Conservation (phyloP, 2,888 invertebrate genomes). For the Julus scanicus region DNA sequence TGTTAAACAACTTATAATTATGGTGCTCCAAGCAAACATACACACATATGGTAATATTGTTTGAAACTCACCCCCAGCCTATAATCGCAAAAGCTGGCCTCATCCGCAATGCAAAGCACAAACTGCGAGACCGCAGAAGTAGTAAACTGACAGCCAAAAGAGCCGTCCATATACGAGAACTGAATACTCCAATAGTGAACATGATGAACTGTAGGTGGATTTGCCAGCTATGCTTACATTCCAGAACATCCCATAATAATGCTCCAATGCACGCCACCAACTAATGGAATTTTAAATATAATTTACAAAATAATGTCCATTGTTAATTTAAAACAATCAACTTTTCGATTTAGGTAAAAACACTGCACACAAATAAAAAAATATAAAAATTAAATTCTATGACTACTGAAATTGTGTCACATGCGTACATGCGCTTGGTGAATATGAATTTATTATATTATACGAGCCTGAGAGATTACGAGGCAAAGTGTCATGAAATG, state of each 20-base stretch:
- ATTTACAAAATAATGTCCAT: neutral
- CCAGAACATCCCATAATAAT: constrained; percentile 77
- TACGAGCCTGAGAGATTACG: constrained; percentile 80
- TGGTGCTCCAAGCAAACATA: constrained; percentile 42
- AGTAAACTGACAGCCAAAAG: constrained; percentile 83
- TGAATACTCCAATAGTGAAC: constrained; percentile 78
- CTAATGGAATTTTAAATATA: constrained; percentile 59
- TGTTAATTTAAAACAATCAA: neutral
- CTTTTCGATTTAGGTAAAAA: neutral
- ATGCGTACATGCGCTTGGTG: neutral
- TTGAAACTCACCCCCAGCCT: constrained; percentile 71
- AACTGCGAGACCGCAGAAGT: constrained; percentile 83
- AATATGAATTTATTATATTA: constrained; percentile 8
- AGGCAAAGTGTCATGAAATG: constrained; percentile 84
- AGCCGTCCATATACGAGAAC: constrained; percentile 86
- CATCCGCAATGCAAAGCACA: constrained; percentile 82
- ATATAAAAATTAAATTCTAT: neutral
- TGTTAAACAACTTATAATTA: neutral
- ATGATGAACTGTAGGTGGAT: constrained; percentile 80
- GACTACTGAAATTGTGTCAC: neutral
- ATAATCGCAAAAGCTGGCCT: constrained; percentile 76
- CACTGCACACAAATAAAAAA: no score
- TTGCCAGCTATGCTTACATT: constrained; percentile 72
- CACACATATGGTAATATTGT: neutral
- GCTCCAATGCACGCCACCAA: constrained; percentile 72